Conservation (phyloP, 2,888 invertebrate genomes). For the Calephelis perditalis region DNA sequence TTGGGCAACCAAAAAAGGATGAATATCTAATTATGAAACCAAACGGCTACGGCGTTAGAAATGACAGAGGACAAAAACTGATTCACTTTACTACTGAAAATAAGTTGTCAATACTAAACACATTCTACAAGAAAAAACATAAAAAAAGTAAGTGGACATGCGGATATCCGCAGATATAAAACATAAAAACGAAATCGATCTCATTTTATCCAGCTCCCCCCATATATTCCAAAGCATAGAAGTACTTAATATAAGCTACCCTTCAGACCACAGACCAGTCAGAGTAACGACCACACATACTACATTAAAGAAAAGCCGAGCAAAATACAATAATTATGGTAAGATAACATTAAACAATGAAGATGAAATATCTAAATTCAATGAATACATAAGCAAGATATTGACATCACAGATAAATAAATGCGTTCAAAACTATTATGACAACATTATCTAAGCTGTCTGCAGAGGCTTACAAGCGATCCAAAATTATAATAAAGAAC, state of each 20-base stretch:
- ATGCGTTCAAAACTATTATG: neutral
- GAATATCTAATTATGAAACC: neutral
- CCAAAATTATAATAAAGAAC: neutral
- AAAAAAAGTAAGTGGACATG: neutral
- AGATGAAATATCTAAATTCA: conserved; percentile 17
- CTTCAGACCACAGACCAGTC: conserved; percentile 21
- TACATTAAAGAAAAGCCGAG: conserved; percentile 14
- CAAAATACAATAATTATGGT: conserved; percentile 13
- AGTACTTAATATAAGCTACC: conserved; percentile 18
- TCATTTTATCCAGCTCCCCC: neutral
- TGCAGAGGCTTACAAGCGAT: no score
- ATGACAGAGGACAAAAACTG: neutral
- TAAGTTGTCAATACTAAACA: neutral
- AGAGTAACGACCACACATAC: conserved; percentile 17
- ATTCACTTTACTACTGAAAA: neutral
- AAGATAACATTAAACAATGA: conserved; percentile 3
- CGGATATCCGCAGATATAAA: neutral
- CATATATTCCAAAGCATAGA: conserved; percentile 18
- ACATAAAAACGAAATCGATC: neutral
- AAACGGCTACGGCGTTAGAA: neutral
- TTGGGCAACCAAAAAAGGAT: neutral
- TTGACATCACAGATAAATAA: neutral
- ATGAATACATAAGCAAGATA: neutral
- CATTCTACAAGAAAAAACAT: neutral
- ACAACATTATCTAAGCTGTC: neutral